phyloP scores from a whole-genome alignment of 1,140 invertebrate genomes.

The Bombus difficillimus region DNA sequence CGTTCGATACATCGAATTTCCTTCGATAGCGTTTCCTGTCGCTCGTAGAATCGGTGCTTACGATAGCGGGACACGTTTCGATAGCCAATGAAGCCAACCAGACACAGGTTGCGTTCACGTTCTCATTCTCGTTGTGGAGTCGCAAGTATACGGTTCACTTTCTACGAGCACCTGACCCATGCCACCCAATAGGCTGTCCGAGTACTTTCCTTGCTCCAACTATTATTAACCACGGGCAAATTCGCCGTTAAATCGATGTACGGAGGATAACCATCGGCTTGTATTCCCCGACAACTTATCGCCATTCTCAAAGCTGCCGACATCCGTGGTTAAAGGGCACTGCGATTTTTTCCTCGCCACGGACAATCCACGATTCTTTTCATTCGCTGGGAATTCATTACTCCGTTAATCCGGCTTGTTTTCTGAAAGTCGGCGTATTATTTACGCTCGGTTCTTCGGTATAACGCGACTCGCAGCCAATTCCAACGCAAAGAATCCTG shows the following conservation, averaged over 20 bases:
- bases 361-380: background rate
- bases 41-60: constrained; percentile 8
- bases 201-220: constrained; percentile 74
- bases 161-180: constrained; percentile 71
- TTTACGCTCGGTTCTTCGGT: no score
- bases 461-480: no score
- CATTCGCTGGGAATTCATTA: background rate
- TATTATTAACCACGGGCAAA: constrained; percentile 71
- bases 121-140: constrained; percentile 58
- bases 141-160: constrained; percentile 74
- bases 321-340: constrained; percentile 60
- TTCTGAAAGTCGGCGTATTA: background rate
- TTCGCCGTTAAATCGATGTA: constrained; percentile 59
- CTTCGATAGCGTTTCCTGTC: background rate
- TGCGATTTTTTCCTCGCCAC: background rate
- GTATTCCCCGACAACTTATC: constrained; percentile 59
- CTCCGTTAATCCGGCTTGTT: background rate
- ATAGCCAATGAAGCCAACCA: constrained; percentile 15
- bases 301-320: constrained; percentile 57
- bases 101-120: constrained; percentile 53
- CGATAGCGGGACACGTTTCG: constrained; percentile 57
- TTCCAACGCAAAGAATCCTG: no score
- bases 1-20: no score
- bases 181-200: constrained; percentile 63
- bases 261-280: constrained; percentile 55